Base-by-base conservation (phyloP, 1,140 invertebrate species). In the Tetraneura akinire region DNA sequence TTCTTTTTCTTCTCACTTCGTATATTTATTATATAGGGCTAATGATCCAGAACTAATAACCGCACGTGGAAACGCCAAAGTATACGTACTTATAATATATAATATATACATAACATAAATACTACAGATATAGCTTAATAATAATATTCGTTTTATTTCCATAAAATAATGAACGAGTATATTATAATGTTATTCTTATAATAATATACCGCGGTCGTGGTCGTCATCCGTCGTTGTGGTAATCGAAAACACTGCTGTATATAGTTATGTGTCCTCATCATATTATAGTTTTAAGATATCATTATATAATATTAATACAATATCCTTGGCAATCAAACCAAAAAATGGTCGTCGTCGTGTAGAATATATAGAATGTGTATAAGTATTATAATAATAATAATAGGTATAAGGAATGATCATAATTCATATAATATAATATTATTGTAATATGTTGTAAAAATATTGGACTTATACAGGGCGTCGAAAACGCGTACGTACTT, bases 31-130 rank as follows among this genome's bases (percentile, higher is more conserved):
- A 26, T 66, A 49, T 71, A 18, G 37, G 55, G 37, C 74, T 78
- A 78, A 78, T 62, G 74, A 78, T 78, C 74, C 74, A 55, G 53
- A 60, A 78, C 74, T 78, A 78, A 78, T 55, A 62, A 62, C 49
- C 21, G 73, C n/a, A 42, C 51, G n/a, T 57, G 10, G n/a, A 76
- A 57, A 55, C 29, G 32, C 49, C 73, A 26, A 76, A 29, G 60
- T 62, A 26, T 57, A 23, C 14, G 66, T 23, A 45, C 16, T 53
- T 60, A 26, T 26, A 60, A 29, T 37, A 18, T 47, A 23, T 2
- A n/a, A n/a, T n/a, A n/a, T n/a, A n/a, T n/a, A n/a, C n/a, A n/a
- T n/a, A n/a, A n/a, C n/a, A n/a, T n/a, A n/a, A n/a, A 16, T 29
- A 32, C 42, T 37, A 32, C n/a, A 37, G 32, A 23, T 29, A 32